These are phyloP conservation scores for Apteryx mantelli DNA, from an alignment of 2,113 vertebrate genomes.

Conservation along the genomic window DNA sequence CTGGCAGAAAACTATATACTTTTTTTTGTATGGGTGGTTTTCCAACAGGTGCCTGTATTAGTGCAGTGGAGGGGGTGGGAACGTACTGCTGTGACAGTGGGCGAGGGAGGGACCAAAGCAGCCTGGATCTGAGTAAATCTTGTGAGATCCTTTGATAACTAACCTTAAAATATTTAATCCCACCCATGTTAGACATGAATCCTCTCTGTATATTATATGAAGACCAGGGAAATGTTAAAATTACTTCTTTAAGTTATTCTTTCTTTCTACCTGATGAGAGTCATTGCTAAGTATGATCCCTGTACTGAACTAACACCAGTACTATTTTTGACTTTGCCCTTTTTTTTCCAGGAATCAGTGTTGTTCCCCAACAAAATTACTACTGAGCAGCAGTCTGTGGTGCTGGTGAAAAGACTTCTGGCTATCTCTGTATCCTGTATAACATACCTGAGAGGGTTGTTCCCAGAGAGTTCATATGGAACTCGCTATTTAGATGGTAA, in stretches of 20 bases:
- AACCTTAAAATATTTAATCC: neutral
- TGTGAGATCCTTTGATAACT: neutral
- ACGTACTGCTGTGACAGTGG: neutral
- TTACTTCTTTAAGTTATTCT: neutral
- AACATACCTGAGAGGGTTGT: slow-evolving; percentile 80
- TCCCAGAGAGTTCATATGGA: slow-evolving; percentile 79
- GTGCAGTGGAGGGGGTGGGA: neutral
- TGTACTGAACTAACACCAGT: neutral
- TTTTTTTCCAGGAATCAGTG: slow-evolving; percentile 29
- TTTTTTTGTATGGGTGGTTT: neutral
- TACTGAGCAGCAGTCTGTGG: slow-evolving; percentile 70
- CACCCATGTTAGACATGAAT: neutral
- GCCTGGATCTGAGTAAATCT: neutral
- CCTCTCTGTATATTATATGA: neutral
- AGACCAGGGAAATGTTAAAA: neutral
- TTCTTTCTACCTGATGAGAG: neutral
- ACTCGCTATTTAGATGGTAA: slow-evolving; percentile 79
- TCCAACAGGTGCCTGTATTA: neutral
- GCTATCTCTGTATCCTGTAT: slow-evolving; percentile 77
- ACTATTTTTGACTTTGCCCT: neutral
- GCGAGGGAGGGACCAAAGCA: neutral
- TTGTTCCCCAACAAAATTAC: slow-evolving; percentile 62
- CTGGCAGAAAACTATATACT: neutral
- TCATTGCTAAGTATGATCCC: neutral
- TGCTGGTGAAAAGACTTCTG: slow-evolving; percentile 78